Conservation (phyloP, 2,888 invertebrate genomes). For the Ormyrus rosae region DNA sequence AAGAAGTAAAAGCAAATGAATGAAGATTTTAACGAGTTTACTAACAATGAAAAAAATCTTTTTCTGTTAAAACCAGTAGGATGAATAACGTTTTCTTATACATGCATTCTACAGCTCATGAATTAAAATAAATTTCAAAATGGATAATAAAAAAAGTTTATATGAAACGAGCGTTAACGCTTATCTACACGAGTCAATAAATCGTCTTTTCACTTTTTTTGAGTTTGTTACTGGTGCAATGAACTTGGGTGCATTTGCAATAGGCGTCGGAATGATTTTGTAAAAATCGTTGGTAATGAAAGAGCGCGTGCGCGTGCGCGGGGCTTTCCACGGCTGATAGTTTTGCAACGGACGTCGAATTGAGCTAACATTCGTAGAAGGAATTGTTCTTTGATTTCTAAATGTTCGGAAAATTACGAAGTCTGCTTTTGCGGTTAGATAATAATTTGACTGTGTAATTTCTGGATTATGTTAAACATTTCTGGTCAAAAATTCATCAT, state of each 20-base stretch:
- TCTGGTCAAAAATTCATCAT: neutral
- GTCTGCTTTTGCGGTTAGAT: neutral
- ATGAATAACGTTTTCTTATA: too few species aligned
- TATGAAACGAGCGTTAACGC: too few species aligned
- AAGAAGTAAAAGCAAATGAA: too few species aligned
- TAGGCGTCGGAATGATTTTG: constrained; percentile 26
- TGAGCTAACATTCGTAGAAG: neutral
- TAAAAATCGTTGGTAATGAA: constrained; percentile 32
- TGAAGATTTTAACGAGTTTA: too few species aligned
- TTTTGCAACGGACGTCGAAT: constrained; percentile 27
- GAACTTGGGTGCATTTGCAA: constrained; percentile 13
- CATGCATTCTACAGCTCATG: too few species aligned
- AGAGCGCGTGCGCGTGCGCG: neutral
- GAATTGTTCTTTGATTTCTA: constrained; percentile 13
- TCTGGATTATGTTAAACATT: neutral
- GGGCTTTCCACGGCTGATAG: constrained; percentile 14
- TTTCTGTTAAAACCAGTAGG: too few species aligned
- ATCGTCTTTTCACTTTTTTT: constrained; percentile 17
- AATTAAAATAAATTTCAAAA: too few species aligned
- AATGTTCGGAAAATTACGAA: constrained; percentile 8
- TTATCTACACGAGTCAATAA: too few species aligned
- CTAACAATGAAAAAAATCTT: too few species aligned
- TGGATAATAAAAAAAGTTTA: too few species aligned
- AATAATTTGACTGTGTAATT: neutral
- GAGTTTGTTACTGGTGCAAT: constrained; percentile 9